Evolutionary conservation across 2,888 invertebrate genomes (phyloP), one percentile per base, ranked within the genome.

Genomic region (Trichogramma evanescens): DNA sequence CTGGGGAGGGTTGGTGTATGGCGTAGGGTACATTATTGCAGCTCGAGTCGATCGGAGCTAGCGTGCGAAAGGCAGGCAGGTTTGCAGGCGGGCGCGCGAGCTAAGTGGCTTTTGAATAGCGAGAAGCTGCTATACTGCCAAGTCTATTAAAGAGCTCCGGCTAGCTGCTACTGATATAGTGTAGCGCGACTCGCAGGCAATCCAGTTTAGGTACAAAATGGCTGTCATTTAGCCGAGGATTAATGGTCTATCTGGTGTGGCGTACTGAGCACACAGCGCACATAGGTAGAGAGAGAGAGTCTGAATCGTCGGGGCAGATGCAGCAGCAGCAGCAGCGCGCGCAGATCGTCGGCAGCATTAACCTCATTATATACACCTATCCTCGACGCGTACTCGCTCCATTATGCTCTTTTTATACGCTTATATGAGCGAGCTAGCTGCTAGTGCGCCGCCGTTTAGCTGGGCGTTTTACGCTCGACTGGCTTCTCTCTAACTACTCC

Each of bases 181-280:
- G 26, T 56, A 59, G 76, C 74, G 76, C 76, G 73, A 26, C 26
- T 26, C 26, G 26, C 75, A 72, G 74, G 76, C 77, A 77, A 77
- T 77, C 77, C 77, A 77, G 77, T 77, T 77, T 75, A 76, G 76
- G 75, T 77, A 77, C 77, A 77, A 77, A 77, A 77, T 77, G 77
- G 77, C 76, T 77, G 77, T 77, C 77, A 77, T 77, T 77, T 77
- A 77, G 76, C 26, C 72, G 71, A 76, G 76, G 74, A 77, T 77
- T 77, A 77, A 77, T 77, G 77, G 75, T 72, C 75, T 70, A 26
- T 26, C 26, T 26, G 26, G 26, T 26, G 68, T 72, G 69, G 72
- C 72, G 74, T 73, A 26, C 26, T 26, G 26, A 26, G 26, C 26
- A 2, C 26, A 26, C 26, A 26, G 26, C 26, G 26, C 26, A 26